These are phyloP conservation scores for Tetramorium parvispinum DNA, from an alignment of 1,140 invertebrate species.

Conservation along the genomic window DNA sequence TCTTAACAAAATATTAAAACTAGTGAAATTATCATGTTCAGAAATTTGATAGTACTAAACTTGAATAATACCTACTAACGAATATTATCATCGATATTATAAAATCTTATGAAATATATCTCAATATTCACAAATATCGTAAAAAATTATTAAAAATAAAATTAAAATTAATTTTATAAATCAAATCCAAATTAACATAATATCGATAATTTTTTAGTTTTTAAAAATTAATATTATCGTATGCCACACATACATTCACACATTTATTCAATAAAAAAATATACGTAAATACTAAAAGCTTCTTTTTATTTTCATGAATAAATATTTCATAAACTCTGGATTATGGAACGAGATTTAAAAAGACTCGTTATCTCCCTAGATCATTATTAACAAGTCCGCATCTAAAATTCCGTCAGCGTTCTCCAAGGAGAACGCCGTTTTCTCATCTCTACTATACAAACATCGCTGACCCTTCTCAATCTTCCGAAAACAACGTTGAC, in stretches of 20 bases:
- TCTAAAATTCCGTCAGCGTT: slow-evolving; percentile 27
- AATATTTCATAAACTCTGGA: background rate
- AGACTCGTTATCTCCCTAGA: background rate
- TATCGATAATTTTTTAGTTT: background rate
- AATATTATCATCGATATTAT: slow-evolving; percentile 1
- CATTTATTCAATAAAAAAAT: background rate
- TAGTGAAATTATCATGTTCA: background rate
- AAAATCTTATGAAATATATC: background rate
- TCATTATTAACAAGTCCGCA: slow-evolving; percentile 27
- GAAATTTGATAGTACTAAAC: background rate
- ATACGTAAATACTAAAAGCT: background rate
- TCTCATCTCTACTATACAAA: slow-evolving; percentile 53
- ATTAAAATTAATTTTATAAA: background rate
- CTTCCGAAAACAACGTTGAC: slow-evolving; percentile 58
- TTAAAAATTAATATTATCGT: background rate
- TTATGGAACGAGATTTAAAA: background rate
- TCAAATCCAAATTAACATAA: background rate
- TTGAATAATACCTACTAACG: background rate
- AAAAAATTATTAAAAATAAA: background rate
- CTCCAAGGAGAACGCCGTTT: slow-evolving; percentile 29
- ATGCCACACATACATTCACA: background rate
- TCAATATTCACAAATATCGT: background rate
- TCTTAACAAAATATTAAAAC: background rate
- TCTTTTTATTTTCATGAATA: background rate
- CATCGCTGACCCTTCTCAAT: slow-evolving; percentile 57